A percentile compares a stretch with the other conserved stretches of the same genome.
phyloP scores from a whole-genome alignment of 2,888 invertebrate genomes.

The Cerastis rubricosa region DNA sequence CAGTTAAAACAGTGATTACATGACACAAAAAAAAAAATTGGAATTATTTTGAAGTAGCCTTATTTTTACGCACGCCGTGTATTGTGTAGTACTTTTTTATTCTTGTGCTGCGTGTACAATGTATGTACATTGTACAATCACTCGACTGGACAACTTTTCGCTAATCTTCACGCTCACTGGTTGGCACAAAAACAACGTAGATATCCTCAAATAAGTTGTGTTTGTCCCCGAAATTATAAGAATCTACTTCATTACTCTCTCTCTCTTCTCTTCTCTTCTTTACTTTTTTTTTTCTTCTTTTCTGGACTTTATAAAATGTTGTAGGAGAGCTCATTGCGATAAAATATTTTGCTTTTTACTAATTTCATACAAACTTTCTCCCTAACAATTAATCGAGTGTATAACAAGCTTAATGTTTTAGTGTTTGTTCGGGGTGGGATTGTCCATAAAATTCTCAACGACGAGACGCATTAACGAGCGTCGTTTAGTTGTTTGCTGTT shows the following conservation, averaged over 20 bases:
- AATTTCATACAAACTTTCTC: constrained; percentile 50
- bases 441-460: constrained; percentile 85
- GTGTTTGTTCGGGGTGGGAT: constrained; percentile 72
- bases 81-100: neutral
- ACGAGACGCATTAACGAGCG: constrained; percentile 86
- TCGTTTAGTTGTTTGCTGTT: constrained; percentile 89
- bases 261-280: too few relatives aligned
- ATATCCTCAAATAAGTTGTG: neutral
- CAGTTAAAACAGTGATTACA: neutral
- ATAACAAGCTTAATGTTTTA: constrained; percentile 59
- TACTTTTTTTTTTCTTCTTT: too few relatives aligned
- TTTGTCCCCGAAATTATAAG: neutral
- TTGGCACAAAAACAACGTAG: neutral
- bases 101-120: neutral
- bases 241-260: too few relatives aligned
- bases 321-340: constrained; percentile 32
- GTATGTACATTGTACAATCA: neutral
- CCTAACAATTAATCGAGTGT: constrained; percentile 61
- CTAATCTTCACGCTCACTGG: constrained; percentile 6
- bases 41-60: neutral
- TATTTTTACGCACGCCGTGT: neutral
- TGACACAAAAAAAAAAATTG: neutral
- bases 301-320: constrained; percentile 11
- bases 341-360: constrained; percentile 45
- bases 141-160: neutral